These are phyloP conservation scores for Allophyes oxyacanthae DNA, from an alignment of 2,888 invertebrate genomes.

Conservation along the genomic window DNA sequence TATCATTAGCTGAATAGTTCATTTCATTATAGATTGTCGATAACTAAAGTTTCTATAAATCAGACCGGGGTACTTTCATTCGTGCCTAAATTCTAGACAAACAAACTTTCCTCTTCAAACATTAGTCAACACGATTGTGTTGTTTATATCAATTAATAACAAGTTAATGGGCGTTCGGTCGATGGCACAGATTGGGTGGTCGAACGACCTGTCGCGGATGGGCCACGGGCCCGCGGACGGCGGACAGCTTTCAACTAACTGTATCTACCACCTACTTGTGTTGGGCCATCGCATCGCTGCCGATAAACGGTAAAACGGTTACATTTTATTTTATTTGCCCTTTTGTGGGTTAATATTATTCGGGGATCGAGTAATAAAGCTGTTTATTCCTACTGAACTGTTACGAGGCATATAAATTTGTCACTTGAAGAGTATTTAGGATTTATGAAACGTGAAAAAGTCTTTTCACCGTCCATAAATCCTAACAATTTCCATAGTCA, in stretches of 20 bases:
- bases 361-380: background rate
- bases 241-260: slow-evolving; percentile 71
- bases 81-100: too few relatives aligned
- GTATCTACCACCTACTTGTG: slow-evolving; percentile 63
- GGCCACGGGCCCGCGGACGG: slow-evolving; percentile 20
- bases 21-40: too few relatives aligned
- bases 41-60: too few relatives aligned
- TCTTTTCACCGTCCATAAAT: too few relatives aligned
- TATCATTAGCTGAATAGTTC: too few relatives aligned
- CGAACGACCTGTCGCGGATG: slow-evolving; percentile 62
- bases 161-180: slow-evolving; percentile 22
- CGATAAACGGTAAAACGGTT: slow-evolving; percentile 63
- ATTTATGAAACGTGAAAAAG: too few relatives aligned
- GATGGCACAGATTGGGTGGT: slow-evolving; percentile 54
- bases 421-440: too few relatives aligned
- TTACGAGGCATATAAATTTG: too few relatives aligned
- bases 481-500: too few relatives aligned
- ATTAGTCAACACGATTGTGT: background rate
- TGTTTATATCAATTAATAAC: slow-evolving; percentile 39
- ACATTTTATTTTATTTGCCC: slow-evolving; percentile 63
- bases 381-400: too few relatives aligned
- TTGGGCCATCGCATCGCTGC: slow-evolving; percentile 42
- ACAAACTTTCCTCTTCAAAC: slow-evolving; percentile 1
- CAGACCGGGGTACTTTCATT: too few relatives aligned
- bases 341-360: slow-evolving; percentile 53